Conservation (phyloP, 2,797 vertebrate genomes). For the Channallabes apus region DNA sequence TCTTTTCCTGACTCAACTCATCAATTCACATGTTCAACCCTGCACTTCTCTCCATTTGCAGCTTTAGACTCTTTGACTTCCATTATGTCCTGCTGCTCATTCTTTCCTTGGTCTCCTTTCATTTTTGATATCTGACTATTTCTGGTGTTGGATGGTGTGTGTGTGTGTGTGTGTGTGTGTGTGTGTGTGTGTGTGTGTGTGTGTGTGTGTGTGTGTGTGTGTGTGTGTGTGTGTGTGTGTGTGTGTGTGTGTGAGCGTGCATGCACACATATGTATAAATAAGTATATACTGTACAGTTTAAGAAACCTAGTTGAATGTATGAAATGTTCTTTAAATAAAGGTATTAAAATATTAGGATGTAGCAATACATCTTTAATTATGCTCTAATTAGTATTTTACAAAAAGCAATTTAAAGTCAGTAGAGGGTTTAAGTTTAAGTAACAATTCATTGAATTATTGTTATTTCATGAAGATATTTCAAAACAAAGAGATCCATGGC, state of each 20-base stretch:
- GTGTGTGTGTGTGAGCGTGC: no score
- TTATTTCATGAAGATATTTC: not conserved
- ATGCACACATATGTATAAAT: no score
- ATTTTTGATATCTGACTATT: not conserved
- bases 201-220: not conserved
- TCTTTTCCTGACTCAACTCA: slow-evolving; percentile 18
- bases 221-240: no score
- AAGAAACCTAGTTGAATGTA: not conserved
- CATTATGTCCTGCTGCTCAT: not conserved
- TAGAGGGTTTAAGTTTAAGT: not conserved
- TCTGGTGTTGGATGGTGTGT: no score
- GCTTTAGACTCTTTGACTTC: slow-evolving; percentile 1
- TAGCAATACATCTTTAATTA: not conserved
- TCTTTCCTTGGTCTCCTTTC: not conserved
- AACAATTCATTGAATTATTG: not conserved
- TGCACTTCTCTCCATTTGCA: slow-evolving; percentile 7
- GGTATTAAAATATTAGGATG: not conserved
- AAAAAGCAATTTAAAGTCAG: not conserved
- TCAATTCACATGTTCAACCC: slow-evolving; percentile 8
- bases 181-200: no score
- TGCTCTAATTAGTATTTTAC: not conserved
- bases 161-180: not conserved
- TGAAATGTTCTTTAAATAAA: not conserved
- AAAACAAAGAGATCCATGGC: not conserved
- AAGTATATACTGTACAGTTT: not conserved